Percentiles rank a stretch among this genome's conserved stretches.
phyloP scores from a whole-genome alignment of 2,888 invertebrate species.

The Rhingia campestris region DNA sequence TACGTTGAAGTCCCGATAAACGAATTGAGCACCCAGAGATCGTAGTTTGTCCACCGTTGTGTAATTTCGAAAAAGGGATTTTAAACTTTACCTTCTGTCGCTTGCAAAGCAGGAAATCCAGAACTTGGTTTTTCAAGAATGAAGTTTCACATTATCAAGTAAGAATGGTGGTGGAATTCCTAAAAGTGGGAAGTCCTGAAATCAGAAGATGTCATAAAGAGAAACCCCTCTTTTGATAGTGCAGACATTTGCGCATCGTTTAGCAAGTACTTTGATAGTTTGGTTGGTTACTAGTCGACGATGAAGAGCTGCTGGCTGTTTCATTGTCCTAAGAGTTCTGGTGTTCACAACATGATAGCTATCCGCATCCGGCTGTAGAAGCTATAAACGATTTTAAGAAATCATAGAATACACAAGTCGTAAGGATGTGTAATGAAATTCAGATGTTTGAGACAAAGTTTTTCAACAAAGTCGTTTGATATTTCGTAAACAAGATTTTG shows the following conservation, averaged over 20 bases:
- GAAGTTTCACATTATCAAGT: constrained; percentile 8
- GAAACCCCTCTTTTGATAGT: constrained; percentile 33
- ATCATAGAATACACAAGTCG: neutral
- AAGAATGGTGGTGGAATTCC: neutral
- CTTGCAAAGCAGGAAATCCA: neutral
- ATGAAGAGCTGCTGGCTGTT: constrained; percentile 23
- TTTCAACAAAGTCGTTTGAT: constrained; percentile 9
- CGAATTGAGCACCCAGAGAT: neutral
- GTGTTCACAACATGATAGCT: constrained; percentile 28
- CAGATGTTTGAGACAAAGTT: constrained; percentile 21
- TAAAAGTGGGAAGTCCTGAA: constrained; percentile 25
- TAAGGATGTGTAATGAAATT: constrained; percentile 30
- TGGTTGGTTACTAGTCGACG: constrained; percentile 30
- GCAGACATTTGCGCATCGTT: constrained; percentile 68
- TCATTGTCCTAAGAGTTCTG: constrained; percentile 18
- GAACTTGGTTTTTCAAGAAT: neutral
- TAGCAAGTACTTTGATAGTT: constrained; percentile 33
- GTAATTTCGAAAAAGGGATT: neutral
- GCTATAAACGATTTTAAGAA: constrained; percentile 35
- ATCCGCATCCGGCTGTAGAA: constrained; percentile 10
- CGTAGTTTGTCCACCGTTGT: neutral
- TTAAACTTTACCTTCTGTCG: constrained; percentile 23
- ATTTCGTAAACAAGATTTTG: constrained; percentile 9
- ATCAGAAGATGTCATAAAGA: constrained; percentile 25
- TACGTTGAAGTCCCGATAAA: neutral